A percentile compares a stretch with the other conserved stretches of the same genome.
phyloP scores from a whole-genome alignment of 2,888 invertebrate species.

The Amiota communis region DNA sequence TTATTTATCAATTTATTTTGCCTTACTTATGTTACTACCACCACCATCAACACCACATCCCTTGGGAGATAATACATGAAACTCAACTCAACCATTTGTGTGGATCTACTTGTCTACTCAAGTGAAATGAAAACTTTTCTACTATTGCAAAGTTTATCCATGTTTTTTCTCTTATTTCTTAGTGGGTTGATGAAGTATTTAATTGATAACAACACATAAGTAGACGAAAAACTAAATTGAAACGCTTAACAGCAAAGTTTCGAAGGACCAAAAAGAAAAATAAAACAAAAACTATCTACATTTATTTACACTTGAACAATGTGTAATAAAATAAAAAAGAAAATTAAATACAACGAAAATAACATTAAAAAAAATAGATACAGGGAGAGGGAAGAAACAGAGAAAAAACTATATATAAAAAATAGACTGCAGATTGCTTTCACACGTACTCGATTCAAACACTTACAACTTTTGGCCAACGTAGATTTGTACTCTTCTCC shows the following conservation, averaged over 20 bases:
- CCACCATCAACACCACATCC: too few relatives aligned
- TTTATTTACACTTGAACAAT: slow-evolving; percentile 9
- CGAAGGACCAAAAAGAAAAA: not conserved
- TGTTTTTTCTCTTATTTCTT: not conserved
- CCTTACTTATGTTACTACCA: too few relatives aligned
- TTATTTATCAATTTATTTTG: not conserved
- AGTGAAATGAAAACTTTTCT: too few relatives aligned
- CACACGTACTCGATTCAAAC: slow-evolving; percentile 17
- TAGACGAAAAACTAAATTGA: not conserved
- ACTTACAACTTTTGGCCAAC: not conserved
- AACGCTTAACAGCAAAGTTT: not conserved
- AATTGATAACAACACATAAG: slow-evolving; percentile 4
- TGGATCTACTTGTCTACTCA: too few relatives aligned
- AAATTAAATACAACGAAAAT: slow-evolving; percentile 6
- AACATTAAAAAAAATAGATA: slow-evolving; percentile 15
- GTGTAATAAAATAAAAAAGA: slow-evolving; percentile 2
- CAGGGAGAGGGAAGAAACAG: not conserved
- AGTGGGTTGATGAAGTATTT: not conserved
- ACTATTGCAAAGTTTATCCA: too few relatives aligned
- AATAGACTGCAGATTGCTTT: slow-evolving; percentile 25
- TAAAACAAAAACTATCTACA: not conserved
- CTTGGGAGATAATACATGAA: too few relatives aligned
- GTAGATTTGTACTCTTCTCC: not conserved
- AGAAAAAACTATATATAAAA: slow-evolving; percentile 15
- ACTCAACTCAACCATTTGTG: too few relatives aligned